Evolutionary conservation across 2,797 vertebrate species (phyloP), one percentile per base, ranked within the genome.

Genomic region (Momotus momota): DNA sequence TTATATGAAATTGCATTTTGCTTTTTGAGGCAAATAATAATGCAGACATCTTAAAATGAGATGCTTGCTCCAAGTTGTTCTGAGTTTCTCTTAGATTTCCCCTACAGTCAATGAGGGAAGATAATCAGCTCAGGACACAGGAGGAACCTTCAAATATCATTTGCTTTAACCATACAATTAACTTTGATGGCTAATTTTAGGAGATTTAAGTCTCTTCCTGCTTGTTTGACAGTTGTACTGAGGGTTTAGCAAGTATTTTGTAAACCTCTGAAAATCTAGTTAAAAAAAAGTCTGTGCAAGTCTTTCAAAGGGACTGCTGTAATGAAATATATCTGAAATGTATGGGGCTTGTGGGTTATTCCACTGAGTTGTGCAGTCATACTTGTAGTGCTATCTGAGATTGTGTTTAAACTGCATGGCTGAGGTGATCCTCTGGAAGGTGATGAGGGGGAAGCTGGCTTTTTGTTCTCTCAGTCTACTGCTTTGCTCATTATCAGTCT

Each of bases 161-260:
- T 58, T 87, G 33, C 49, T 87, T 58, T 91, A 87, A 85, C 81
- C 87, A 90, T 46, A n/a, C 69, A 90, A 80, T 95, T 87, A 96
- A 79, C 74, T 72, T 58, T 89, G 90, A 79, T 81, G 96, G 62
- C 41, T 96, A 81, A 91, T 87, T 95, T 82, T 71, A 66, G 49
- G 79, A 89, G 70, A 93, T 82, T 57, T 84, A 91, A 65, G 81
- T 80, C 14, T 87, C 29, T 57, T 67, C 48, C 29, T 89, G 16
- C 29, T 75, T 80, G 35, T 83, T 75, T 88, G 85, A 81, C 57
- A 91, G 58, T 70, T 81, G 40, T 60, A 61, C 41, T 83, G 71
- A 57, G 66, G 18, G 18, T 72, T 81, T 94, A 82, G 35, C 17
- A 78, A 33, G 49, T 86, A 78, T 67, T 91, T 94, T 94, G 88